Conservation (phyloP, 2,888 invertebrate genomes). For the Callyntrura guangdongensis region DNA sequence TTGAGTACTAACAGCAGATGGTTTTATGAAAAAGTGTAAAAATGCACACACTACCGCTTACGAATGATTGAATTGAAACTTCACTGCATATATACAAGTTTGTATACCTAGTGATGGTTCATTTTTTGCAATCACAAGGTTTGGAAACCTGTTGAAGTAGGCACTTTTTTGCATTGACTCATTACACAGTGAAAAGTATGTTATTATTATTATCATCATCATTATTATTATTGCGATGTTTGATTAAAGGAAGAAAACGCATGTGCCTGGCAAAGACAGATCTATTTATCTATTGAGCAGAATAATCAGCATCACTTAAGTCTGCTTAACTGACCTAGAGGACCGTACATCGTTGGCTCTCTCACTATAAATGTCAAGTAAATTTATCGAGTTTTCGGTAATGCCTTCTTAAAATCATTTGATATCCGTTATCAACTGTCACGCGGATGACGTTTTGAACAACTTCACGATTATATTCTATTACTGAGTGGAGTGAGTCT, state of each 20-base stretch:
- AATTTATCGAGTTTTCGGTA: constrained; percentile 32
- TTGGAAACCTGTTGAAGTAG: constrained; percentile 38
- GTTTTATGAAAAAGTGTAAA: background rate
- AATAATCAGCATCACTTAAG: too few relatives aligned
- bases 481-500: background rate
- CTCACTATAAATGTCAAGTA: background rate
- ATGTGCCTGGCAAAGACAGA: too few relatives aligned
- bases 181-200: background rate
- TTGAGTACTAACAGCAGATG: too few relatives aligned
- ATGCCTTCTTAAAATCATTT: constrained; percentile 13
- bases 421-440: constrained; percentile 29
- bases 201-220: background rate
- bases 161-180: background rate
- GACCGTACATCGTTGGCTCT: background rate
- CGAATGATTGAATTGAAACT: background rate
- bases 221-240: background rate
- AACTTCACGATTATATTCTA: background rate
- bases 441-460: background rate
- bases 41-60: background rate
- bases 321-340: background rate
- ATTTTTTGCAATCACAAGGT: constrained; percentile 3
- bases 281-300: too few relatives aligned
- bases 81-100: too few relatives aligned
- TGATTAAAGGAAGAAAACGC: background rate
- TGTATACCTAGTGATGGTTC: background rate